Evolutionary conservation across 2,888 invertebrate species (phyloP).

Genomic region (Alentia gelatinosa): DNA sequence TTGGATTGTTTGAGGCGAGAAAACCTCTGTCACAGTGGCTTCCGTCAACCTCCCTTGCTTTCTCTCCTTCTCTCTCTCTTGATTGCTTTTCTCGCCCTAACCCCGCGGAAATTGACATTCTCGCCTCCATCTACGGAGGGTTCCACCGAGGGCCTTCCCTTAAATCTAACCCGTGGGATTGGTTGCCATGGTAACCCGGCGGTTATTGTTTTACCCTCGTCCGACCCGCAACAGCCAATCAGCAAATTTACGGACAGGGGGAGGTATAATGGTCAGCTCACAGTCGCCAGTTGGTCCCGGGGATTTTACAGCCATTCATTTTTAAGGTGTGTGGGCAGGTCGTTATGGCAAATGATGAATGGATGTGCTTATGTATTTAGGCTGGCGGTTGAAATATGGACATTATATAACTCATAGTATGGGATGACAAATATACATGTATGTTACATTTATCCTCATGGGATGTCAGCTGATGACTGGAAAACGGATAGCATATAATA

Average conservation of each 20-base stretch:
- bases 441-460: too few relatives aligned
- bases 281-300: background rate
- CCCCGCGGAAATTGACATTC: conserved; percentile 16
- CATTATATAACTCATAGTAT: too few relatives aligned
- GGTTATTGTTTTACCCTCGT: conserved; percentile 31
- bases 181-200: conserved; percentile 25
- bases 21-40: background rate
- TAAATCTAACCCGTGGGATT: conserved; percentile 47
- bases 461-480: too few relatives aligned
- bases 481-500: too few relatives aligned
- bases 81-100: conserved; percentile 34
- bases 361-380: background rate
- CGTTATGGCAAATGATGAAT: background rate
- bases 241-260: background rate
- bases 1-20: background rate
- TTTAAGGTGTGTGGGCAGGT: background rate
- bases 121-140: background rate
- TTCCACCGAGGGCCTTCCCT: background rate
- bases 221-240: background rate
- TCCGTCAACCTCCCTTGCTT: background rate
- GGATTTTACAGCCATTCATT: background rate
- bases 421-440: too few relatives aligned
- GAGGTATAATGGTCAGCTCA: background rate
- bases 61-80: background rate
- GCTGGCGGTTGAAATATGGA: background rate